phyloP scores from a whole-genome alignment of 2,797 vertebrate species.

The Oreochromis grahami region DNA sequence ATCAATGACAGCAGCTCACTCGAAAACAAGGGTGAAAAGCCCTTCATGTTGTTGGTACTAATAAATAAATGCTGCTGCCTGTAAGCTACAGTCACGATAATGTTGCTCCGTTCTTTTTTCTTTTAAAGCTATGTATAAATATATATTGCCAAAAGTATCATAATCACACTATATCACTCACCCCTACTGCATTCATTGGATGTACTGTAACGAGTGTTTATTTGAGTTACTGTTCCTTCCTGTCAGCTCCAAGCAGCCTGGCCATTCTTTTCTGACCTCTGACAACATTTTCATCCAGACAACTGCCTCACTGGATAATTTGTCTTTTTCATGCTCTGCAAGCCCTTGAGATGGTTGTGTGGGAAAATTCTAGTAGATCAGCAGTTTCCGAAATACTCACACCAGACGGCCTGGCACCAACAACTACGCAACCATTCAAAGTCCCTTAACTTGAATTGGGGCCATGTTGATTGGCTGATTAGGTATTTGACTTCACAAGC shows the following conservation, averaged over 20 bases:
- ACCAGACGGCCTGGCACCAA: background rate
- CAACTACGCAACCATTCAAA: background rate
- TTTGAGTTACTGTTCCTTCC: background rate
- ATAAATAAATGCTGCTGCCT: background rate
- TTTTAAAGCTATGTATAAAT: background rate
- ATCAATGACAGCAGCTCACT: background rate
- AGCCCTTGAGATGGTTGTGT: background rate
- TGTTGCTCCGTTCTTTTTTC: rapidly evolving
- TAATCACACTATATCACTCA: background rate
- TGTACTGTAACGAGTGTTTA: background rate
- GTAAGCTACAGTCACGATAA: background rate
- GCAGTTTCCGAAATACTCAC: background rate
- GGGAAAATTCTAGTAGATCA: background rate
- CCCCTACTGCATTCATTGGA: background rate
- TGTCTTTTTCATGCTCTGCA: background rate
- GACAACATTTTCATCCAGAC: background rate
- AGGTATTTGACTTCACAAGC: background rate
- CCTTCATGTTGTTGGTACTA: background rate
- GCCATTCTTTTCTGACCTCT: background rate
- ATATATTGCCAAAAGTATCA: background rate
- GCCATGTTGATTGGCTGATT: background rate
- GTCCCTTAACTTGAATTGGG: background rate
- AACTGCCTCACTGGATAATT: background rate
- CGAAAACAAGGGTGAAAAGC: background rate
- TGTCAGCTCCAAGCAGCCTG: background rate